These are phyloP conservation scores for Enteromius argenteus DNA, from an alignment of 2,797 vertebrate genomes.

Conservation along the genomic window DNA sequence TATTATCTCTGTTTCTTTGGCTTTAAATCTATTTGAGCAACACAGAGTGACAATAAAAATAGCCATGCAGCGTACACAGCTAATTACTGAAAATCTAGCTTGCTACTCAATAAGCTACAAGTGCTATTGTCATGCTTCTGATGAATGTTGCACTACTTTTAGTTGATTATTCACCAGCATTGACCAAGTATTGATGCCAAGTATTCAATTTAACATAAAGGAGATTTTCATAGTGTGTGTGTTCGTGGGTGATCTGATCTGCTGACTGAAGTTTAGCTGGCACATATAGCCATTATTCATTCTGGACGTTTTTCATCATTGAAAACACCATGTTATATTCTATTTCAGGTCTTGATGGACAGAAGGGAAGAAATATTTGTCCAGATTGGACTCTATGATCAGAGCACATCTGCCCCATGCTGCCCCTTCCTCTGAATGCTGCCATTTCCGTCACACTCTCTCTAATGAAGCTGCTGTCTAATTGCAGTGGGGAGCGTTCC, in stretches of 20 bases:
- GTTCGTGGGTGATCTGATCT: neutral
- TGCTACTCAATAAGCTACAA: neutral
- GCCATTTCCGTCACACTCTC: slow-evolving; percentile 72
- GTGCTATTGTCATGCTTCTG: neutral
- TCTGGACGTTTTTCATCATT: slow-evolving; percentile 20
- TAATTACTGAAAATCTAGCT: neutral
- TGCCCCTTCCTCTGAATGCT: slow-evolving; percentile 62
- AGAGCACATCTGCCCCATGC: slow-evolving; percentile 14
- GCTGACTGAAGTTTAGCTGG: slow-evolving; percentile 25
- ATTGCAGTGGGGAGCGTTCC: slow-evolving; percentile 75
- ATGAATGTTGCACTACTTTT: slow-evolving; percentile 29
- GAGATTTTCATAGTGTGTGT: slow-evolving; percentile 1
- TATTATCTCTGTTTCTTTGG: neutral
- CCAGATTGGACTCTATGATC: slow-evolving; percentile 37
- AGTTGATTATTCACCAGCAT: slow-evolving; percentile 31
- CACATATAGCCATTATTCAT: slow-evolving; percentile 22
- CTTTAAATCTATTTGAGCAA: neutral
- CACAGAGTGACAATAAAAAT: neutral
- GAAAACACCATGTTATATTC: slow-evolving; percentile 12
- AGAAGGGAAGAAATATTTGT: slow-evolving; percentile 56
- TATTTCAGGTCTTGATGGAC: slow-evolving; percentile 57
- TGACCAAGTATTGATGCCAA: slow-evolving; percentile 31
- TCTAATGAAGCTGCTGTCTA: slow-evolving; percentile 78
- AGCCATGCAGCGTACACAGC: neutral
- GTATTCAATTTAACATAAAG: slow-evolving; percentile 52